Evolutionary conservation across 2,888 invertebrate species (phyloP), one percentile per base, ranked within the genome.

Genomic region (Orthonevra nobilis): DNA sequence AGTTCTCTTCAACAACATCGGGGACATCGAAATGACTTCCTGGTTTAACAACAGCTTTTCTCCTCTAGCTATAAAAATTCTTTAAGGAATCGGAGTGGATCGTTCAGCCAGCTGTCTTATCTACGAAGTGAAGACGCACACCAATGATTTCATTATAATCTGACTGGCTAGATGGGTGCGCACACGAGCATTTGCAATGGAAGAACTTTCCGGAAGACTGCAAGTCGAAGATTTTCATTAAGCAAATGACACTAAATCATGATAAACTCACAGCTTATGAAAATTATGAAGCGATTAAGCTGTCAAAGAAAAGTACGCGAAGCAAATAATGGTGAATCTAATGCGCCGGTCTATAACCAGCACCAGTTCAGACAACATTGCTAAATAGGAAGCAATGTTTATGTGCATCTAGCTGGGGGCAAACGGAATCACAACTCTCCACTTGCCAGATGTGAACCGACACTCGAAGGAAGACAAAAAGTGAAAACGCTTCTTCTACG

Each of bases 181-280:
- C 32, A 12, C 20, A 15, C 14, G 1, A 44, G 42, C 1, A 14
- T 23, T 5, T 23, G 5, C 5, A 20, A 44, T 15, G 28, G 34
- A n/a, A n/a, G n/a, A 15, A 17, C 6, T 42, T 46, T 61, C 34
- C 52, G 44, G 32, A 48, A 34, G 72, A 50, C 28, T 20, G 40
- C 58, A 68, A 74, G 52, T 74, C 10, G 52, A 40, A 46, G 68
- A 74, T 68, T 74, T 68, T 60, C 74, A 74, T 63, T 56, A 50
- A 26, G 42, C 56, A 50, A 75, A 70, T 64, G 63, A 64, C 63
- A 70, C 58, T 69, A 77, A 70, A 77, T 77, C 70, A 77, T 70
- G 63, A 64, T 77, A 70, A 77, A 50, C 56, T 50, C 52, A 48
- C 52, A 50, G 56, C 50, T 10, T 26, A 56, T 12, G 61, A 61